Percentiles rank a stretch among this genome's conserved stretches.
phyloP scores from a whole-genome alignment of 2,888 invertebrate species.

The Noctuana brunneofusca region DNA sequence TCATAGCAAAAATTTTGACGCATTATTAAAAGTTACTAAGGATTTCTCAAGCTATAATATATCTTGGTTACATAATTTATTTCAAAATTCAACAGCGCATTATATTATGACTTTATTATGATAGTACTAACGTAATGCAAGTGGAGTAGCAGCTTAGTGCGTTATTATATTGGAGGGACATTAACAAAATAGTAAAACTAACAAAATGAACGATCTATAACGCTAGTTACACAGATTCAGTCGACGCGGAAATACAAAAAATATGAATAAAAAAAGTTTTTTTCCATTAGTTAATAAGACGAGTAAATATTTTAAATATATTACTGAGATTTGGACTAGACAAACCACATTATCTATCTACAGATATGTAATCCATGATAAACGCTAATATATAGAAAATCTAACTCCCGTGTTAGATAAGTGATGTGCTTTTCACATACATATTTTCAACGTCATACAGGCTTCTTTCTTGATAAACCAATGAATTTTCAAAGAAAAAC shows the following conservation, averaged over 20 bases:
- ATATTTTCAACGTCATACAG: conserved; percentile 67
- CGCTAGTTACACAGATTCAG: conserved; percentile 71
- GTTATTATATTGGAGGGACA: conserved; percentile 25
- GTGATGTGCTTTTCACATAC: conserved; percentile 66
- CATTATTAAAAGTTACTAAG: background rate
- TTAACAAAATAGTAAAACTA: conserved; percentile 35
- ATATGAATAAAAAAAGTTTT: conserved; percentile 51
- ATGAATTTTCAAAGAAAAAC: background rate
- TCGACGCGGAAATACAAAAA: conserved; percentile 71
- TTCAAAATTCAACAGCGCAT: background rate
- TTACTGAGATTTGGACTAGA: conserved; percentile 81
- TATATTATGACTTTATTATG: background rate
- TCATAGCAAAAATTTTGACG: background rate
- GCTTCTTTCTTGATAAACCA: conserved; percentile 34
- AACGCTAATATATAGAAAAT: conserved; percentile 79
- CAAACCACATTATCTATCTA: conserved; percentile 82
- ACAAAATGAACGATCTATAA: conserved; percentile 48
- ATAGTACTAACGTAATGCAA: background rate
- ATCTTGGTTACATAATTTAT: background rate
- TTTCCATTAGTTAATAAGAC: conserved; percentile 54
- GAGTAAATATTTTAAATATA: conserved; percentile 74
- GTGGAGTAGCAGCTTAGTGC: background rate
- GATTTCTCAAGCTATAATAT: background rate
- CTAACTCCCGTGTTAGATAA: conserved; percentile 69
- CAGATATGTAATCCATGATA: conserved; percentile 83